Evolutionary conservation across 2,888 invertebrate species (phyloP).

Genomic region (Lasioglossum lativentre): DNA sequence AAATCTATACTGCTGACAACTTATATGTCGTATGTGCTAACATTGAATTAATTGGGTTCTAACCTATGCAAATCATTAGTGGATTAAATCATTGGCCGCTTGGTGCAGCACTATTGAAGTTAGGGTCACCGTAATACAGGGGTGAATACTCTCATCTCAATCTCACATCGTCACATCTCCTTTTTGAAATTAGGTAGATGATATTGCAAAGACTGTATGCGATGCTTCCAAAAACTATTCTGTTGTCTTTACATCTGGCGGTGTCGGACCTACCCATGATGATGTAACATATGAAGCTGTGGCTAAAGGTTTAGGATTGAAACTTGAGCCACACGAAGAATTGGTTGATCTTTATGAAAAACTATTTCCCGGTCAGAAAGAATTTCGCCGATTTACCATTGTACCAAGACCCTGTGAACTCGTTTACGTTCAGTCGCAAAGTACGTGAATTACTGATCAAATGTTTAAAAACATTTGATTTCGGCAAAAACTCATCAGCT

Average conservation of each 20-base stretch:
- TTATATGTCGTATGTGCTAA: not conserved
- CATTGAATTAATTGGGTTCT: not conserved
- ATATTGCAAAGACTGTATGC: slow-evolving; percentile 86
- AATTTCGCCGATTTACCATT: slow-evolving; percentile 72
- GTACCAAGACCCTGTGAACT: slow-evolving; percentile 76
- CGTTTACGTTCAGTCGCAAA: slow-evolving; percentile 65
- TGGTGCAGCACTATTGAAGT: not conserved
- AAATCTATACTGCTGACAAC: not conserved
- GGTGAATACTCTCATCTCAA: not conserved
- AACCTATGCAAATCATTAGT: not conserved
- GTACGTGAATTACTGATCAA: slow-evolving; percentile 52
- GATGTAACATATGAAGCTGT: slow-evolving; percentile 89
- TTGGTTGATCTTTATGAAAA: slow-evolving; percentile 76
- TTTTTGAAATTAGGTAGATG: slow-evolving; percentile 81
- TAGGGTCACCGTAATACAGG: not conserved
- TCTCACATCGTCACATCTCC: not conserved
- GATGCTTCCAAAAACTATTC: slow-evolving; percentile 84
- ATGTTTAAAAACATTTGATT: not conserved
- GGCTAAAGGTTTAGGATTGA: slow-evolving; percentile 82
- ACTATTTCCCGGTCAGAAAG: slow-evolving; percentile 66
- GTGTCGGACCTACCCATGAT: slow-evolving; percentile 90
- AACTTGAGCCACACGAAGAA: slow-evolving; percentile 77
- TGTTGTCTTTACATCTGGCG: slow-evolving; percentile 88
- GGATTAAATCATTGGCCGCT: not conserved
- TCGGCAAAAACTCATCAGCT: not conserved